phyloP scores from a whole-genome alignment of 1,140 invertebrate species.

The Bicyclus anynana region DNA sequence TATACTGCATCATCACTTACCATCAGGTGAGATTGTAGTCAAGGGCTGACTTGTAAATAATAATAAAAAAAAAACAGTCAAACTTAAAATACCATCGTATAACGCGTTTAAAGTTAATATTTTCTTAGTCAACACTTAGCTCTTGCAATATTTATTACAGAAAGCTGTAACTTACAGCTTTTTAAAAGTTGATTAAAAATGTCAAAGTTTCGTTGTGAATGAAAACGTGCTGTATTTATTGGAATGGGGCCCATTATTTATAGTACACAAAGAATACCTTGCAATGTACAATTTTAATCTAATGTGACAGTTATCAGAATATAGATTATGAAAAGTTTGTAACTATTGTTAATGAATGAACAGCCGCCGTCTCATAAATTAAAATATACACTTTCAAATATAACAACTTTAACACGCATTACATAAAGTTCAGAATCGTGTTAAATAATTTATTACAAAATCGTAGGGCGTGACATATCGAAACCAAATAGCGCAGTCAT shows the following conservation, averaged over 20 bases:
- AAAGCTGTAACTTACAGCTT: no score
- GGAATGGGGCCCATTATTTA: neutral
- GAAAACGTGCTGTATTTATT: neutral
- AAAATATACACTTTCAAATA: neutral
- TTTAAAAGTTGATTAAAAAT: no score
- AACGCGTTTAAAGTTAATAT: no score
- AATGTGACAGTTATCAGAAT: constrained; percentile 3
- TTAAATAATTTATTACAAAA: neutral
- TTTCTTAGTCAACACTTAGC: no score
- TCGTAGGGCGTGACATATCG: neutral
- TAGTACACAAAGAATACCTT: constrained; percentile 4
- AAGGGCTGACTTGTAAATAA: no score
- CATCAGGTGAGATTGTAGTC: no score
- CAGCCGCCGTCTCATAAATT: neutral
- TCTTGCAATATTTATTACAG: no score
- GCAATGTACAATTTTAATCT: constrained; percentile 9
- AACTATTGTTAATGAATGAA: constrained; percentile 3
- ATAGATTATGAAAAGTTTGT: constrained; percentile 2
- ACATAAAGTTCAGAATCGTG: neutral
- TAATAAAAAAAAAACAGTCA: no score
- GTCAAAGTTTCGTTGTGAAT: neutral
- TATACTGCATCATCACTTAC: no score
- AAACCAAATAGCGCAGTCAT: neutral
- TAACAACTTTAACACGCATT: no score
- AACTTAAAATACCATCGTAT: no score